These are phyloP conservation scores for Phenganax subtilis DNA, from an alignment of 92 coral and sea anemone genomes.

Conservation along the genomic window DNA sequence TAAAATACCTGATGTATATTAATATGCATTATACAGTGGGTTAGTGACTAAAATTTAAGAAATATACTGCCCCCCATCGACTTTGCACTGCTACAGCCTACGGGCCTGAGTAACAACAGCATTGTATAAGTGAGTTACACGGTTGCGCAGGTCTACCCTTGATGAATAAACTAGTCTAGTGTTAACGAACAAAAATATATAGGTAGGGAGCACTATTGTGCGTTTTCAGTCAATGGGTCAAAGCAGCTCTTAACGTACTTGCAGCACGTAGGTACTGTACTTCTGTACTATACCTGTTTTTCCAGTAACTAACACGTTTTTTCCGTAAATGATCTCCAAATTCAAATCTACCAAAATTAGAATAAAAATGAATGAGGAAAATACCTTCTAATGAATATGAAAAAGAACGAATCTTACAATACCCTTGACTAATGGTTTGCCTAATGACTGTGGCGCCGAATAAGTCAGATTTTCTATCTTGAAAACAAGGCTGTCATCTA, in stretches of 20 bases:
- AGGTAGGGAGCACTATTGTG: neutral
- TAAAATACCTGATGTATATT: too few species aligned
- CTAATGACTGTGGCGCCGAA: constrained; percentile 63
- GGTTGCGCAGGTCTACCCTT: too few species aligned
- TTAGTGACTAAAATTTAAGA: neutral
- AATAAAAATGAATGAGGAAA: neutral
- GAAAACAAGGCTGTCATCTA: constrained; percentile 46
- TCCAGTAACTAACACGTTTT: constrained; percentile 80
- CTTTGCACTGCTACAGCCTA: neutral
- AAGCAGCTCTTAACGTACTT: too few species aligned
- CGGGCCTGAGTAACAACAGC: neutral
- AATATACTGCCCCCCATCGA: neutral
- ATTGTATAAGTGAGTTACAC: too few species aligned
- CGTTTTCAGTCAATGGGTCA: neutral
- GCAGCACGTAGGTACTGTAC: too few species aligned
- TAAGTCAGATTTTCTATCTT: constrained; percentile 58
- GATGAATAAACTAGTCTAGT: neutral
- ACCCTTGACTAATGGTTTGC: constrained; percentile 69
- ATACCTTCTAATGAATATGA: neutral
- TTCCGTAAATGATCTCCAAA: constrained; percentile 60
- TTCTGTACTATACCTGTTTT: constrained; percentile 54
- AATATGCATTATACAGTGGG: too few species aligned
- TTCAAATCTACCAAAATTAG: constrained; percentile 48
- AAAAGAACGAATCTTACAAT: neutral
- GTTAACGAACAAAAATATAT: neutral